Evolutionary conservation across 1,140 invertebrate genomes (phyloP).

Genomic region (Leptopilina boulardi): DNA sequence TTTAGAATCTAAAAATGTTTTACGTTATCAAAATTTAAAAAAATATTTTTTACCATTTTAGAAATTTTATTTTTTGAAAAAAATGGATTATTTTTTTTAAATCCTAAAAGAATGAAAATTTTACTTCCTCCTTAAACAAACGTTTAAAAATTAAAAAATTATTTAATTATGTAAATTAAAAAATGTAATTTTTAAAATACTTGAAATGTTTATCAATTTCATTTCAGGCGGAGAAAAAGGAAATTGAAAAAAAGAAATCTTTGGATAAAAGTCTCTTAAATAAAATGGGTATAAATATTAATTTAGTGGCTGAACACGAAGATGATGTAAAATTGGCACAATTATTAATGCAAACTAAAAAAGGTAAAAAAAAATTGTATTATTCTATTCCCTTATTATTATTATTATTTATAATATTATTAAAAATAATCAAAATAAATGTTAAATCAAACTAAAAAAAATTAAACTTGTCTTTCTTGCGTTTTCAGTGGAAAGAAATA

Average conservation of each 20-base stretch:
- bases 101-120: too few species aligned
- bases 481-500: slow-evolving; percentile 58
- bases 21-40: too few species aligned
- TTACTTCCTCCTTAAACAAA: too few species aligned
- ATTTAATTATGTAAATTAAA: too few species aligned
- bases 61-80: too few species aligned
- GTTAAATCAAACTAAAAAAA: slow-evolving; percentile 22
- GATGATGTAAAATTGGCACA: slow-evolving; percentile 88
- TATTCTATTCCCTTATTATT: too few species aligned
- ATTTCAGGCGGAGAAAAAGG: slow-evolving; percentile 85
- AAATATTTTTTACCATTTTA: too few species aligned
- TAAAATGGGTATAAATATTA: slow-evolving; percentile 87
- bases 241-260: slow-evolving; percentile 81
- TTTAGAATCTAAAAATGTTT: too few species aligned
- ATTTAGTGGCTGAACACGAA: slow-evolving; percentile 85
- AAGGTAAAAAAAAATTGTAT: slow-evolving; percentile 53
- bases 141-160: background rate
- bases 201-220: slow-evolving; percentile 57
- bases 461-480: slow-evolving; percentile 35
- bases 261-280: slow-evolving; percentile 85
- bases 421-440: slow-evolving; percentile 12
- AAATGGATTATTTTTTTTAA: too few species aligned
- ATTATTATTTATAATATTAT: too few species aligned
- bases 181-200: too few species aligned
- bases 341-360: slow-evolving; percentile 76